These are phyloP conservation scores for Gymnothorax javanicus DNA, from an alignment of 2,797 vertebrate species.

Conservation along the genomic window DNA sequence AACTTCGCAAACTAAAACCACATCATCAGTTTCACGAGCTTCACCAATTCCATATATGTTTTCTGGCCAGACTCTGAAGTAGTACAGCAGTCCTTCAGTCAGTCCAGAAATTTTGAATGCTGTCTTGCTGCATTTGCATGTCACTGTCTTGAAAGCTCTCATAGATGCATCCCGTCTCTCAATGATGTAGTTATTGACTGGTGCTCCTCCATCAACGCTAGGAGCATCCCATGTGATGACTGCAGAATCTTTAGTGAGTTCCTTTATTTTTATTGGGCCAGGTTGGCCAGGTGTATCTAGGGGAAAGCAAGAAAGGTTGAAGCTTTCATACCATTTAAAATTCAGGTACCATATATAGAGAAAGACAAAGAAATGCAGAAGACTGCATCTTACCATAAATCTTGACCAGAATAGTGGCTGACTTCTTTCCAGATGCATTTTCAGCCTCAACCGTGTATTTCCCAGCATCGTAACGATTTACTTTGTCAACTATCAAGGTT, in stretches of 20 bases:
- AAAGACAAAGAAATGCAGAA: background rate
- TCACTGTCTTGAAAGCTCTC: conserved; percentile 98
- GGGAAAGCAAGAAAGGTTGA: conserved; percentile 40
- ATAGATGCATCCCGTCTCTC: conserved; percentile 97
- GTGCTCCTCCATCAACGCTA: conserved; percentile 90
- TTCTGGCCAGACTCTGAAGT: conserved; percentile 95
- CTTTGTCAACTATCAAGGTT: conserved; percentile 92
- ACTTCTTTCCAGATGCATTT: conserved; percentile 95
- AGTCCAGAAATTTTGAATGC: conserved; percentile 88
- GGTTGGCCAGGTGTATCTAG: conserved; percentile 95
- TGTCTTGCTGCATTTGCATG: conserved; percentile 94
- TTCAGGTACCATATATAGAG: conserved; percentile 15
- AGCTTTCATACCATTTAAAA: background rate
- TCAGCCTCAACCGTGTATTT: conserved; percentile 93
- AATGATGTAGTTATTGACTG: conserved; percentile 94
- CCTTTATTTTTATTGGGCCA: conserved; percentile 88
- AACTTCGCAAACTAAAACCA: conserved; percentile 91
- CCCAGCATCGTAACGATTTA: conserved; percentile 95
- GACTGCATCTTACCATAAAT: conserved; percentile 85
- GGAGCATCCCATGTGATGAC: conserved; percentile 94
- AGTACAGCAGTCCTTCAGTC: conserved; percentile 92
- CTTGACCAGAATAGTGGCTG: conserved; percentile 90
- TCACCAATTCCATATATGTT: conserved; percentile 98
- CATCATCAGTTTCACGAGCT: conserved; percentile 87
- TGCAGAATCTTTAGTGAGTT: conserved; percentile 88